Evolutionary conservation across 2,888 invertebrate species (phyloP).

Genomic region (Ornithoptera alexandrae): DNA sequence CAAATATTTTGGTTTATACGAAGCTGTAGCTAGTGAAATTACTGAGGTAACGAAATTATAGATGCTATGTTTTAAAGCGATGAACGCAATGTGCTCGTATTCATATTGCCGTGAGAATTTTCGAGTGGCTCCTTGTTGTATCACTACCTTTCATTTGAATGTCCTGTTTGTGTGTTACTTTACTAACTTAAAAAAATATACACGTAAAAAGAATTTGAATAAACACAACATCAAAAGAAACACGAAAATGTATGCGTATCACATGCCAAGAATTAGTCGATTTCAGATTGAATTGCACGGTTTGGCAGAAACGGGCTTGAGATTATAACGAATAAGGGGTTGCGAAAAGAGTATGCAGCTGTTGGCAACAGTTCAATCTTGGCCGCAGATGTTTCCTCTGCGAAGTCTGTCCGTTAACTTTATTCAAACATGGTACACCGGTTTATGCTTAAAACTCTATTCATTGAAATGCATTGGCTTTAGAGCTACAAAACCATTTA

Average conservation of each 20-base stretch:
- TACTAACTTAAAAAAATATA: too few relatives aligned
- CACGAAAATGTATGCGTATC: slow-evolving; percentile 28
- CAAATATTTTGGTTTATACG: too few relatives aligned
- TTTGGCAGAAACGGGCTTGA: slow-evolving; percentile 46
- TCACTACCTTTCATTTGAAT: background rate
- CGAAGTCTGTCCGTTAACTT: slow-evolving; percentile 34
- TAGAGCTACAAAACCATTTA: background rate
- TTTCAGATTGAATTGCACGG: slow-evolving; percentile 35
- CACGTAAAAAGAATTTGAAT: background rate
- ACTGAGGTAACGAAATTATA: too few relatives aligned
- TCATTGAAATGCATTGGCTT: background rate
- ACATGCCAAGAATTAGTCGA: slow-evolving; percentile 25
- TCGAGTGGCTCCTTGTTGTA: too few relatives aligned
- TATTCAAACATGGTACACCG: slow-evolving; percentile 7
- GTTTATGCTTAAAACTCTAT: background rate
- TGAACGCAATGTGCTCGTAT: too few relatives aligned
- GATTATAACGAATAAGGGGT: slow-evolving; percentile 47
- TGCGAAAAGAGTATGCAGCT: slow-evolving; percentile 48
- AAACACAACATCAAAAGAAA: background rate
- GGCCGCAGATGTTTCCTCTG: slow-evolving; percentile 45
- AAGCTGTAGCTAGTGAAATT: too few relatives aligned
- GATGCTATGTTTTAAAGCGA: too few relatives aligned
- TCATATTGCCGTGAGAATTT: too few relatives aligned
- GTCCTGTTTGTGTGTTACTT: background rate
- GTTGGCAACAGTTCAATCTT: slow-evolving; percentile 66